Evolutionary conservation across 2,113 vertebrate genomes (phyloP).

Genomic region (Felis chaus): DNA sequence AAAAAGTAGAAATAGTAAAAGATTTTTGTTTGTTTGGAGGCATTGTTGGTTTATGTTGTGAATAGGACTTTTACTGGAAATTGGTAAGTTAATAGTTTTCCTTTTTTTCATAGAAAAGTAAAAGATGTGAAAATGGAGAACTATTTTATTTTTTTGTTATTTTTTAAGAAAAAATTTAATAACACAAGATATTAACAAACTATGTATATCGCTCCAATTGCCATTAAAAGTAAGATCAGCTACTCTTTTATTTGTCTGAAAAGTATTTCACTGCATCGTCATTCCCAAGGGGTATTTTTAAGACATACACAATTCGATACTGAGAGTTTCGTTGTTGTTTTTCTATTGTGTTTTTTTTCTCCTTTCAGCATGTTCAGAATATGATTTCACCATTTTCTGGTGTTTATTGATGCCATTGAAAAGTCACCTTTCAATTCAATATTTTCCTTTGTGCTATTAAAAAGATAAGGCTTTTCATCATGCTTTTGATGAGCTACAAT

Average conservation of each 20-base stretch:
- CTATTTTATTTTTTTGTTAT: neutral
- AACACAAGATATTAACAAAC: neutral
- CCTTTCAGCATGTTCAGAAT: neutral
- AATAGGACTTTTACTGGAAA: slow-evolving; percentile 27
- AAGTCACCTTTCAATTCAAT: neutral
- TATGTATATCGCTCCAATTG: neutral
- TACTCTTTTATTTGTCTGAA: neutral
- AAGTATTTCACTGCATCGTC: neutral
- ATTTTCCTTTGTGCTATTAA: neutral
- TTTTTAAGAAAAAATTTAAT: neutral
- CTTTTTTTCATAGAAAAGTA: neutral
- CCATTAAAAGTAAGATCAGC: neutral
- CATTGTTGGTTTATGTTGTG: slow-evolving; percentile 18
- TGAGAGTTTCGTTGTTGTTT: neutral
- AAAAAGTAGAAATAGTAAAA: neutral
- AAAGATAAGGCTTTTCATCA: neutral
- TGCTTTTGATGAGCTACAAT: neutral
- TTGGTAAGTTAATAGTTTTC: neutral
- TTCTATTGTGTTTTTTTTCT: neutral
- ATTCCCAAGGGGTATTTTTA: neutral
- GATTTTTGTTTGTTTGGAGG: neutral
- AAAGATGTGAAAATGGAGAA: neutral
- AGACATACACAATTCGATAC: neutral
- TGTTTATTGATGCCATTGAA: neutral
- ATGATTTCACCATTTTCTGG: neutral